Evolutionary conservation across 2,113 vertebrate species (phyloP), one percentile per base, ranked within the genome.

Genomic region (Dipodomys stephensi): DNA sequence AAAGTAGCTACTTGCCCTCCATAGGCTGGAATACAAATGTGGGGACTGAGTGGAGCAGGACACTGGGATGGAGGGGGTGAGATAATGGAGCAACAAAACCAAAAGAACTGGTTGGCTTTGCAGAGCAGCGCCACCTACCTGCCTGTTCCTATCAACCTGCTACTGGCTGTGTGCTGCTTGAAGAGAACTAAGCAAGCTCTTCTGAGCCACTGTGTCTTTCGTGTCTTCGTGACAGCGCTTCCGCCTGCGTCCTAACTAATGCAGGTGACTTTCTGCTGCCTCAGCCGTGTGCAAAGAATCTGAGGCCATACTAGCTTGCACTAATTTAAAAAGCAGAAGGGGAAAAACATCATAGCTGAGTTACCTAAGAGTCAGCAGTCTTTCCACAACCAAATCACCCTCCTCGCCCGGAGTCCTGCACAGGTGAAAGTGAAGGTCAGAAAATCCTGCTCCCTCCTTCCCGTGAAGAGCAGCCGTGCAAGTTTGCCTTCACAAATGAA

Each of bases 241-340:
- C 74, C 94, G 65, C 81, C 44, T 46, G 65, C 16, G 64, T 69
- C 84, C 89, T 95, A 95, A 95, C 93, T 84, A 80, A 95, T 68
- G 78, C 92, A 49, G 57, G 92, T 73, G 83, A 92, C 94, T 96
- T 95, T 92, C 53, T 96, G 90, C 94, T 93, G 94, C 27, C 73
- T 94, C 94, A 94, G 95, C 94, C 92, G 7, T 65, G 90, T 64
- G 67, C 87, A 78, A 74, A 46, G 73, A 93, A 82, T 94, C 81
- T 91, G 44, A 92, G 67, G 90, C 79, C 60, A 76, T 49, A 71
- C 60, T 67, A 85, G 69, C 87, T 86, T 91, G 72, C 62, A 83
- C 82, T 94, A 80, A 97, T 95, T 96, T 97, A 86, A 92, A 95
- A 95, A 91, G 84, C 87, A 90, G 85, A 90, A 93, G 92, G 44